Evolutionary conservation across 2,113 vertebrate genomes (phyloP).

Genomic region (Tinamus guttatus): DNA sequence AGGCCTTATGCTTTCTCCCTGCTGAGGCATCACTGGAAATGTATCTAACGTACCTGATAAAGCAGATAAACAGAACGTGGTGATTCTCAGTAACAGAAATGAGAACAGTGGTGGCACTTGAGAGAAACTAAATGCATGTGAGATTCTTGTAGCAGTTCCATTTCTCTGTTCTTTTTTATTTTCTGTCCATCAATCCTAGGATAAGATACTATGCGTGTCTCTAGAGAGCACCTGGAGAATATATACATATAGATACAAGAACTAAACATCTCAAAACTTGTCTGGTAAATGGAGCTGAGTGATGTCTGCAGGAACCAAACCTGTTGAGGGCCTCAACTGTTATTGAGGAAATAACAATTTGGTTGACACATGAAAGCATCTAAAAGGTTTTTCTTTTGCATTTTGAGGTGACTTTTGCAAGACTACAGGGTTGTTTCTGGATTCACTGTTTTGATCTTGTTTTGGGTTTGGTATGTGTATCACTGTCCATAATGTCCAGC

Average conservation of each 20-base stretch:
- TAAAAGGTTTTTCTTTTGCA: background rate
- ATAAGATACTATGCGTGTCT: background rate
- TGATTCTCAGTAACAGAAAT: background rate
- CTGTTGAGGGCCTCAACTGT: no score
- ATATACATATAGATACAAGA: background rate
- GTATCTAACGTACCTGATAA: background rate
- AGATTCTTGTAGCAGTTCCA: background rate
- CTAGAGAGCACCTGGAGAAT: background rate
- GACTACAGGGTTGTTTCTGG: background rate
- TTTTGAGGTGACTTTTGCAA: background rate
- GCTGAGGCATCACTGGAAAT: background rate
- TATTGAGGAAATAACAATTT: background rate
- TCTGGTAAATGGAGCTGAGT: background rate
- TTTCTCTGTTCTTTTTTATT: background rate
- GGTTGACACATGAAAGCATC: background rate
- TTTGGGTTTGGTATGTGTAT: background rate
- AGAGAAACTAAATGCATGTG: background rate
- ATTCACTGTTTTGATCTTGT: background rate
- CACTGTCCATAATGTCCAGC: background rate
- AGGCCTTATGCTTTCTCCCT: background rate
- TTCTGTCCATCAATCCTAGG: background rate
- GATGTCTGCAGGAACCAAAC: background rate
- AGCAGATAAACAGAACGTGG: background rate
- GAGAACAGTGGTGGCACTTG: fast-evolving
- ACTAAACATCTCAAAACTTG: background rate